Conservation (phyloP, 2,797 vertebrate genomes). For the Premnoplex brunnescens region DNA sequence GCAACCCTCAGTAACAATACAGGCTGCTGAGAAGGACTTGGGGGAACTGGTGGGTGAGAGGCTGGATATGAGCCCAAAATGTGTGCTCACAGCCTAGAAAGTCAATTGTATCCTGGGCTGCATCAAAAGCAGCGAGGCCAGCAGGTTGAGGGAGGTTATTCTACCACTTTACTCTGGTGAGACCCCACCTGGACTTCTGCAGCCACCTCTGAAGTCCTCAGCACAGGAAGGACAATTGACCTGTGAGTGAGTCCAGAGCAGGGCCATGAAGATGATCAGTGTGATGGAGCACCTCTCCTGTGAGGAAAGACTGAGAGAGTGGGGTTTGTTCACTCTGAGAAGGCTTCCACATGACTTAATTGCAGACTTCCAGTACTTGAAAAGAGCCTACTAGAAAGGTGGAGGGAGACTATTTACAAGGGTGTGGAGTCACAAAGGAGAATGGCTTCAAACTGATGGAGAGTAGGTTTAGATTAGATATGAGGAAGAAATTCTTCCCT, state of each 20-base stretch:
- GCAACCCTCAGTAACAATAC: not conserved
- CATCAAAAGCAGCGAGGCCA: not conserved
- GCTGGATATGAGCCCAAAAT: not conserved
- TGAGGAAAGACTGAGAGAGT: not conserved
- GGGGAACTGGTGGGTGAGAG: not conserved
- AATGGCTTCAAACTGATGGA: not conserved
- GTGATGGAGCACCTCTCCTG: not conserved
- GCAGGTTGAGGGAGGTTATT: not conserved
- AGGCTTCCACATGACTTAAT: not conserved
- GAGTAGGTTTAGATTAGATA: not conserved
- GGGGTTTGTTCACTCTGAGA: not conserved
- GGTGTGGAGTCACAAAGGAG: not conserved
- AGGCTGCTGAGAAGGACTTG: not conserved
- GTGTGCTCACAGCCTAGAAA: not conserved
- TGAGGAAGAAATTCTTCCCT: not conserved
- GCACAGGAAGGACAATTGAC: not conserved
- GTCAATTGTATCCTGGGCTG: not conserved
- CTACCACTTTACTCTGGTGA: not conserved
- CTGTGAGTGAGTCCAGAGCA: not conserved
- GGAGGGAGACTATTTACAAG: not conserved
- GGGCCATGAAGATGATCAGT: not conserved
- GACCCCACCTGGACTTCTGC: not conserved
- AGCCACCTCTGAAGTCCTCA: not conserved
- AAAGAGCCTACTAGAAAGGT: not conserved
- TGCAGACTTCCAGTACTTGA: not conserved